These are phyloP conservation scores for Hipparchia semele DNA, from an alignment of 2,888 invertebrate species.

Conservation along the genomic window DNA sequence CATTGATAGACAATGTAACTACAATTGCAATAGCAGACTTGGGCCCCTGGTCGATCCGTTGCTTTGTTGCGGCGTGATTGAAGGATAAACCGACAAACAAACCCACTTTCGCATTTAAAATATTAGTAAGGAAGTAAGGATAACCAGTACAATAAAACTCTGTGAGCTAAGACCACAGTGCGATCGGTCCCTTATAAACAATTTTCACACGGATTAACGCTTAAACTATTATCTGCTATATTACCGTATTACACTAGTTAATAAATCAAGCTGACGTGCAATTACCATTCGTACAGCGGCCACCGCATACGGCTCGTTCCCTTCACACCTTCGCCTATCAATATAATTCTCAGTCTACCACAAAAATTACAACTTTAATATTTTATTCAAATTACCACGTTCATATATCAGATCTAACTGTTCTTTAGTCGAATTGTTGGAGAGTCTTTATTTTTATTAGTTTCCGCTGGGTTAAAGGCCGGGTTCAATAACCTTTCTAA, in stretches of 20 bases:
- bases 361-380: conserved; percentile 34
- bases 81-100: too few species aligned
- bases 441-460: not conserved
- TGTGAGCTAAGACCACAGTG: not conserved
- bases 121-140: too few species aligned
- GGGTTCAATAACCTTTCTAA: too few species aligned
- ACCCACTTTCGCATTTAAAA: too few species aligned
- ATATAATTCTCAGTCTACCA: conserved; percentile 19
- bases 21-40: too few species aligned
- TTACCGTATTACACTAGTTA: conserved; percentile 44
- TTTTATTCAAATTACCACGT: conserved; percentile 30
- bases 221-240: conserved; percentile 40
- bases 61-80: too few species aligned
- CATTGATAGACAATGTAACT: too few species aligned
- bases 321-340: conserved; percentile 35
- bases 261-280: conserved; percentile 51
- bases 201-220: conserved; percentile 41
- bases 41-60: too few species aligned
- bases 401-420: conserved; percentile 21
- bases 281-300: conserved; percentile 25
- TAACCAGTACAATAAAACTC: not conserved
- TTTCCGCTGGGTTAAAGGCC: not conserved
- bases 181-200: conserved; percentile 26
- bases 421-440: conserved; percentile 15
- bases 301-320: conserved; percentile 17